phyloP scores from a whole-genome alignment of 2,113 vertebrate species.

The Syngnathus floridae region DNA sequence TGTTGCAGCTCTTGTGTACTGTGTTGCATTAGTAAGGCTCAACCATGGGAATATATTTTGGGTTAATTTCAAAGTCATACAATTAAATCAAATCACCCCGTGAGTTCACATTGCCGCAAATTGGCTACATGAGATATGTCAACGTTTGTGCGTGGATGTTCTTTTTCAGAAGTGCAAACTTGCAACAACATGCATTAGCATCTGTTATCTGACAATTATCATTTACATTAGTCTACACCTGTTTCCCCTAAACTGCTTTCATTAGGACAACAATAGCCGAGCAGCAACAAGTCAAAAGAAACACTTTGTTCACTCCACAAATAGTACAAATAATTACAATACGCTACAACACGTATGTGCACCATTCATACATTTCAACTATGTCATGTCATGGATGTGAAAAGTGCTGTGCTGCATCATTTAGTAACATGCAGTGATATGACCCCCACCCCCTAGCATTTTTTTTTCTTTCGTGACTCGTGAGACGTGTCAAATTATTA shows the following conservation, averaged over 20 bases:
- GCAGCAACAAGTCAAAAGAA: conserved; percentile 5
- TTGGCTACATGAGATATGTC: background rate
- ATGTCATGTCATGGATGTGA: background rate
- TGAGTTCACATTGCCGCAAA: background rate
- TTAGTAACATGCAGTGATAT: background rate
- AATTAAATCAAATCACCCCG: background rate
- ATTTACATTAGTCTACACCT: conserved; percentile 79
- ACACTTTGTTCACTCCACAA: conserved; percentile 16
- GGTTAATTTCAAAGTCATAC: background rate
- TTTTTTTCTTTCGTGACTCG: too few relatives aligned
- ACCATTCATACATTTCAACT: background rate
- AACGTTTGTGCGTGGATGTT: background rate
- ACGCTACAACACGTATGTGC: too few relatives aligned
- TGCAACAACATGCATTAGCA: conserved; percentile 54
- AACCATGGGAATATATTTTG: background rate
- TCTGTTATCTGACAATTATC: conserved; percentile 76
- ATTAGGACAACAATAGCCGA: conserved; percentile 42
- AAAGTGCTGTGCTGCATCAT: background rate
- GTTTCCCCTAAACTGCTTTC: conserved; percentile 69
- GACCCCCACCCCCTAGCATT: background rate
- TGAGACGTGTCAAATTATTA: background rate
- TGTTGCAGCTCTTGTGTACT: background rate
- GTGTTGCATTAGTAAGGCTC: background rate
- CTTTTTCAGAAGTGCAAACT: conserved; percentile 16
- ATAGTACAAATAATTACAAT: background rate